Evolutionary conservation across 2,113 vertebrate species (phyloP), one percentile per base, ranked within the genome.

Genomic region (Oryzias melastigma): DNA sequence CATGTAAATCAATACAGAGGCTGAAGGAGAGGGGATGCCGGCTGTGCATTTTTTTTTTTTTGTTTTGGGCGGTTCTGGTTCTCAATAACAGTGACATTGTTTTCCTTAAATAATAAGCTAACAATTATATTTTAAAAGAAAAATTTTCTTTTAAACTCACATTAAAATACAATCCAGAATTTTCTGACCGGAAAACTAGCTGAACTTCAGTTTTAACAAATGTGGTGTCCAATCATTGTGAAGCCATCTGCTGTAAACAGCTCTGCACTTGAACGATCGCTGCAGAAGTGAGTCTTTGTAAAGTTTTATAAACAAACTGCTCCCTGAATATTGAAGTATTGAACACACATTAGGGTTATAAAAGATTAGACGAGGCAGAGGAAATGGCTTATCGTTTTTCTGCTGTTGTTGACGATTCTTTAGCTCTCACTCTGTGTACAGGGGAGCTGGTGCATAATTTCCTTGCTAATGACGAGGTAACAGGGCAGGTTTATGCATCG

Each of bases 381-480:
- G 50, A 48, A 42, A 22, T 12, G 13, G 57, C 48, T 50, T 59
- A 59, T 73, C 68, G 53, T 61, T 69, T 75, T 52, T 41, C 56
- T 57, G 49, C 62, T 42, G 29, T 40, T 59, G 46, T 69, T 73
- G 80, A 83, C 77, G 80, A 12, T 75, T 65, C 14, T 47, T 24
- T 40, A 70, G 65, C 42, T 57, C 46, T 71, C 56, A 78, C 42
- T 58, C 71, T 62, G 56, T 51, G 7, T 64, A 49, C 71, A 51
- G 29, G 45, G 79, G 77, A 78, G 75, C 81, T 72, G 82, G 78
- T 84, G 83, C 71, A 61, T 70, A 76, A 77, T 81, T 81, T 77
- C 56, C 67, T 65, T 65, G 41, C 62, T 82, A 83, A 83, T 84
- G 82, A 79, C 29, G 24, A 62, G 73, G 48, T 77, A 57, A 62